Percentiles rank a stretch among this genome's conserved stretches.
These are phyloP conservation scores for Leptinotarsa juncta DNA, from an alignment of 2,888 invertebrate genomes.

Conservation along the genomic window DNA sequence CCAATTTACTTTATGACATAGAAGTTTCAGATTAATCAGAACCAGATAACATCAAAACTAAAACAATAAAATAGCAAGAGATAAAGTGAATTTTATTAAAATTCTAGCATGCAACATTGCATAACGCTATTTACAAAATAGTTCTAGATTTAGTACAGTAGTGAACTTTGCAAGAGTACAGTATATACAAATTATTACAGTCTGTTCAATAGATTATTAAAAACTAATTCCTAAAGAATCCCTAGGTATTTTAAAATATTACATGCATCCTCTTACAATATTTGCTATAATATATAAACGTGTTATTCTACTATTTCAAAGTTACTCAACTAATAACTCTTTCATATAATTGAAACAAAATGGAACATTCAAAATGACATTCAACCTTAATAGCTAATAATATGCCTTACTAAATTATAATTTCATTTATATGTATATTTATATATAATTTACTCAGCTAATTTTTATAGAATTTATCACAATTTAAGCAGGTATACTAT, in stretches of 20 bases:
- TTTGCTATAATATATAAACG: constrained; percentile 43
- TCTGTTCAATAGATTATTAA: constrained; percentile 52
- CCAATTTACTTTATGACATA: neutral
- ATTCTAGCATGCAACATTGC: constrained; percentile 61
- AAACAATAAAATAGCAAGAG: constrained; percentile 51
- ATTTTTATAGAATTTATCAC: constrained; percentile 57
- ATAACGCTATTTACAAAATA: constrained; percentile 63
- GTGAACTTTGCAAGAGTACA: constrained; percentile 57
- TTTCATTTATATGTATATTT: constrained; percentile 22
- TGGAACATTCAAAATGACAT: constrained; percentile 46
- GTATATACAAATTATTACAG: constrained; percentile 59
- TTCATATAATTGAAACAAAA: constrained; percentile 40
- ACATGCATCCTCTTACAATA: constrained; percentile 49
- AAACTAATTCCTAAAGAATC: constrained; percentile 45
- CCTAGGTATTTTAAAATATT: constrained; percentile 50
- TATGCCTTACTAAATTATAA: constrained; percentile 42
- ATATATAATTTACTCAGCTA: constrained; percentile 39
- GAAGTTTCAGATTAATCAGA: neutral
- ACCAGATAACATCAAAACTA: neutral
- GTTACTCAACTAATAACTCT: constrained; percentile 37
- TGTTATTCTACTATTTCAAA: constrained; percentile 34
- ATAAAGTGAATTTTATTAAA: constrained; percentile 63
- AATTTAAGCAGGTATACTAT: constrained; percentile 63
- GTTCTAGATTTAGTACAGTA: constrained; percentile 57
- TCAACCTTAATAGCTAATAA: constrained; percentile 39